These are phyloP conservation scores for Drosophila arizonae DNA, from an alignment of 1,140 invertebrate species.

Conservation along the genomic window DNA sequence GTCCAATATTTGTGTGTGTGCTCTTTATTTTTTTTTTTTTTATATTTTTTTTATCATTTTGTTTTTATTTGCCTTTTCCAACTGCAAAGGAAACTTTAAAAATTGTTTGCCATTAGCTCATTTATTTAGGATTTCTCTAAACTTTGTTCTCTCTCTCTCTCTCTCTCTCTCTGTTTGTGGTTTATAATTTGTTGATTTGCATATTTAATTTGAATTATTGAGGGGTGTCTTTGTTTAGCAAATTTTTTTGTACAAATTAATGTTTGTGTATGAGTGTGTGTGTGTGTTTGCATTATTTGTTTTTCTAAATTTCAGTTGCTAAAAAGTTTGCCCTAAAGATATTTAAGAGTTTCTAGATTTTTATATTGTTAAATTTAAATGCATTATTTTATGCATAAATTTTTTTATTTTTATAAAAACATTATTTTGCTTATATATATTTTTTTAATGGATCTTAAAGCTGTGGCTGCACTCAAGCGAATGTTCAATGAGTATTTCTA, in stretches of 20 bases:
- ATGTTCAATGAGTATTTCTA: too few species aligned
- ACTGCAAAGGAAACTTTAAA: constrained; percentile 3
- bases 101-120: constrained; percentile 12
- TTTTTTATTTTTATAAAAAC: too few species aligned
- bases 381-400: too few species aligned
- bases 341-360: too few species aligned
- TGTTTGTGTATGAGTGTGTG: not conserved
- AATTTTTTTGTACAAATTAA: not conserved
- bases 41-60: not conserved
- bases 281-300: not conserved
- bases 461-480: too few species aligned
- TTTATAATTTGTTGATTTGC: constrained; percentile 10
- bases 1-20: constrained; percentile 2
- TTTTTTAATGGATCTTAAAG: too few species aligned
- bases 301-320: too few species aligned
- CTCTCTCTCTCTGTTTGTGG: not conserved
- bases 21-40: not conserved
- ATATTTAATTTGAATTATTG: constrained; percentile 3
- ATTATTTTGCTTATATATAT: too few species aligned
- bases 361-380: too few species aligned
- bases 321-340: too few species aligned
- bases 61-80: constrained; percentile 6
- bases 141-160: not conserved
- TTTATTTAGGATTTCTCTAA: constrained; percentile 14
- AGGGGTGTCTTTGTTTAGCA: not conserved